Evolutionary conservation across 2,888 invertebrate species (phyloP), one percentile per base, ranked within the genome.

Genomic region (Trimorus sp.): DNA sequence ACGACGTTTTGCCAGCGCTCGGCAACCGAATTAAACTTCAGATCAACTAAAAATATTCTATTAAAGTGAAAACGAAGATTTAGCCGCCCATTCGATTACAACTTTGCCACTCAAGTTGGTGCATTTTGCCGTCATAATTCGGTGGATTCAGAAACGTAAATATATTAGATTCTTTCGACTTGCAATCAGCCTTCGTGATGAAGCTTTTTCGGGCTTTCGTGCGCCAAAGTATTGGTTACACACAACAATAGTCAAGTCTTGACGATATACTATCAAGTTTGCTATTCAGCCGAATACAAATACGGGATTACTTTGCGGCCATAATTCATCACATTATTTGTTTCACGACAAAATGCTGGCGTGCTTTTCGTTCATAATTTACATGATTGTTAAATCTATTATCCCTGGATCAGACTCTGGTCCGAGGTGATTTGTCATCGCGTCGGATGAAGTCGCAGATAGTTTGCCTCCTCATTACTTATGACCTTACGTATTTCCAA

Each of bases 391-490:
- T 65, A 38, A 70, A 77, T 77, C 65, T 59, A 56, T 59, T 65
- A 65, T 70, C 63, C 37, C 38, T 15, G 48, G 37, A 69, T 56
- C 60, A 60, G 54, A 36, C 53, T 59, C 26, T 66, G 63, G 69
- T 69, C 54, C 49, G 54, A n/a, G 45, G 71, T 66, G 65, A 70
- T 78, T 78, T 71, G 60, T 78, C 78, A 78, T 66, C 71, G 36
- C 37, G 65, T 40, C 38, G 59, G 45, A 62, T 53, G 59, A 71
- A 71, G 71, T 78, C 65, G 42, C 56, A 58, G 66, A 78, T 78
- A 78, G 71, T 66, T 78, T 71, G 66, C 54, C 66, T 71, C 16
- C 71, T 66, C 60, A 66, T 78, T 77, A 77, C 65, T 78, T 76
- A 70, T 70, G 70, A 70, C 62, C 76, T 69, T 69, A 76, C 76